Conservation (phyloP, 2,797 vertebrate species). For the Tarsius wallacei region DNA sequence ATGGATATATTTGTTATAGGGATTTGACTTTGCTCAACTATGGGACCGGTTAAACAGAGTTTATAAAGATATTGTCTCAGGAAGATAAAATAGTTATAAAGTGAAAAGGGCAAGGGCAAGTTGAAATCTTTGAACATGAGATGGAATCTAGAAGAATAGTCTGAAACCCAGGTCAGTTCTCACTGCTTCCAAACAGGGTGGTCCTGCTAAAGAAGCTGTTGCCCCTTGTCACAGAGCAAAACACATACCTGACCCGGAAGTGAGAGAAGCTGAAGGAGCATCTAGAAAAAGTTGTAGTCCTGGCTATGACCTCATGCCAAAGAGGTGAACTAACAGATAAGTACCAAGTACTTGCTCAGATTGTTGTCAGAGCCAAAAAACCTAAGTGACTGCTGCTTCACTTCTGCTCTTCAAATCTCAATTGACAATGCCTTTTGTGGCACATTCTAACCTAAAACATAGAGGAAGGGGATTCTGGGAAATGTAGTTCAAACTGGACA, state of each 20-base stretch:
- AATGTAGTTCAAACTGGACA: neutral
- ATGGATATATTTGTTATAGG: neutral
- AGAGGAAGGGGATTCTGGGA: neutral
- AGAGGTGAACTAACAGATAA: neutral
- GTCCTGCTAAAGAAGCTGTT: neutral
- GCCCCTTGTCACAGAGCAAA: neutral
- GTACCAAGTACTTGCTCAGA: neutral
- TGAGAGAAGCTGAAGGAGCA: neutral
- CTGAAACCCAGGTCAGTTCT: neutral
- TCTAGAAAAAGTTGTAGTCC: neutral
- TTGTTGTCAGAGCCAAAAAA: neutral
- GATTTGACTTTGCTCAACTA: neutral
- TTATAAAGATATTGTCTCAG: neutral
- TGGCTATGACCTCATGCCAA: neutral
- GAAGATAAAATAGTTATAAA: neutral
- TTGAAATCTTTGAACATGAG: neutral
- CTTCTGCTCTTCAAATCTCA: neutral
- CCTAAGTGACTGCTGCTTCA: neutral
- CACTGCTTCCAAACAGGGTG: no score
- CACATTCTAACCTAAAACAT: neutral
- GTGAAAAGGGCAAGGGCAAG: neutral
- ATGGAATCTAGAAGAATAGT: neutral
- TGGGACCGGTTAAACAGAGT: neutral
- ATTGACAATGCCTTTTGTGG: neutral
- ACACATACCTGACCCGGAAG: neutral